Base-by-base conservation (phyloP, 2,888 invertebrate genomes). In the Parnassius glacialis region DNA sequence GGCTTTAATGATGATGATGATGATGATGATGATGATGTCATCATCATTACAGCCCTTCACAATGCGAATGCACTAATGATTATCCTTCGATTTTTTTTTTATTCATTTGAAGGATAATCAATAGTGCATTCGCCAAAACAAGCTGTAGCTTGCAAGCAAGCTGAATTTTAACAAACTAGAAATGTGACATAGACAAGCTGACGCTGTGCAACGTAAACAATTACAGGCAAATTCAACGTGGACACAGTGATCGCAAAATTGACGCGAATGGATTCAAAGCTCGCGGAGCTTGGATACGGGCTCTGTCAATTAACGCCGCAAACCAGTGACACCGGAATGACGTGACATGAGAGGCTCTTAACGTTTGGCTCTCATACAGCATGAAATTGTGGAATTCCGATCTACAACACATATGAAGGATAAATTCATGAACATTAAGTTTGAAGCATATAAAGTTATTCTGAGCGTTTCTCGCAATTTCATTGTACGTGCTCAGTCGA, bases 241-340 rank as follows among this genome's bases (percentile, higher is more conserved):
- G 16, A 13, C 50, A n/a, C 25, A 10, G 52, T 9, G 54, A 48
- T 25, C n/a, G 9, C 51, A 42, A 41, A 41, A 47, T 34, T 44
- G 50, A 44, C 34, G 34, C 44, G 41, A 45, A 16, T 51, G 10
- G 45, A 10, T 3, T 5, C 52, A 25, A 34, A 12, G 34, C 58
- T 34, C 51, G 58, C 44, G 43, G 45, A 16, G 13, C 48, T 2
- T n/a, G 1, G 48, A 48, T 13, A 9, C 41, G 52, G 47, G 20
- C 50, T 13, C 34, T 48, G 55, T 55, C 60, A 55, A 55, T 61
- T 61, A 61, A 34, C 41, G 50, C 25, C 13, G 12, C 55, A 55
- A 51, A 50, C 51, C 60, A 51, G 34, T 42, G 53, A 25, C 42
- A n/a, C 43, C 42, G 50, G 43, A 54, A 48, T 50, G 48, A 53